Percentiles rank a stretch among this genome's conserved stretches.
Evolutionary conservation across 2,113 vertebrate species (phyloP).

Genomic region (Ginglymostoma cirratum): DNA sequence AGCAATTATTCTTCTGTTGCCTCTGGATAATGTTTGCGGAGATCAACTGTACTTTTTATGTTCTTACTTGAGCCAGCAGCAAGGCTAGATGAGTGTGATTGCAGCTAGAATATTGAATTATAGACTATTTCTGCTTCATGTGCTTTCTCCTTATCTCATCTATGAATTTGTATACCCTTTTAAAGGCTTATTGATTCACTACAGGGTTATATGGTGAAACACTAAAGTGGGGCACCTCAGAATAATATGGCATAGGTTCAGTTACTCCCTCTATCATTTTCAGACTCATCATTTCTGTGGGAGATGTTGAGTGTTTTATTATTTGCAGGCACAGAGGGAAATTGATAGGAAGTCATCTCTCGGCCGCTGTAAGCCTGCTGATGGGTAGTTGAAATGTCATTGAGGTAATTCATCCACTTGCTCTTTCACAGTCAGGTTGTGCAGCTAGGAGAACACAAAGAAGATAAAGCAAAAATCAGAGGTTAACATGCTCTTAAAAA

Average conservation of each 20-base stretch:
- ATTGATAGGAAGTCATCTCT: not conserved
- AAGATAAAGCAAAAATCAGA: not conserved
- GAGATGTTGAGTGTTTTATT: not conserved
- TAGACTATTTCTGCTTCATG: not conserved
- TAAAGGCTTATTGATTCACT: not conserved
- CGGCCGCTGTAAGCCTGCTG: not conserved
- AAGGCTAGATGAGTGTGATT: constrained; percentile 15
- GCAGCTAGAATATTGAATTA: not conserved
- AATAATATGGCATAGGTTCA: not conserved
- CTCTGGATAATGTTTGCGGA: not conserved
- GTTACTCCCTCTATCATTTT: not conserved
- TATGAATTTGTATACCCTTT: not conserved
- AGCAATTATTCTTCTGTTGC: no score
- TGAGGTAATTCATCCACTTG: not conserved
- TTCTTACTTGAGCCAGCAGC: not conserved
- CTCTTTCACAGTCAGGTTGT: not conserved
- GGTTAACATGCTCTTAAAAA: not conserved
- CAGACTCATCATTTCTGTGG: not conserved
- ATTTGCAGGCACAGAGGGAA: not conserved
- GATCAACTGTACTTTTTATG: constrained; percentile 30
- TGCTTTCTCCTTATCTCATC: not conserved
- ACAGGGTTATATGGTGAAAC: not conserved
- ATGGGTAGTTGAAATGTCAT: not conserved
- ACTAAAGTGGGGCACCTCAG: not conserved
- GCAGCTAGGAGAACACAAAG: not conserved